Percentiles rank a stretch among this genome's conserved stretches.
These are phyloP conservation scores for Ruditapes philippinarum DNA, from an alignment of 1,140 invertebrate species.

Conservation along the genomic window DNA sequence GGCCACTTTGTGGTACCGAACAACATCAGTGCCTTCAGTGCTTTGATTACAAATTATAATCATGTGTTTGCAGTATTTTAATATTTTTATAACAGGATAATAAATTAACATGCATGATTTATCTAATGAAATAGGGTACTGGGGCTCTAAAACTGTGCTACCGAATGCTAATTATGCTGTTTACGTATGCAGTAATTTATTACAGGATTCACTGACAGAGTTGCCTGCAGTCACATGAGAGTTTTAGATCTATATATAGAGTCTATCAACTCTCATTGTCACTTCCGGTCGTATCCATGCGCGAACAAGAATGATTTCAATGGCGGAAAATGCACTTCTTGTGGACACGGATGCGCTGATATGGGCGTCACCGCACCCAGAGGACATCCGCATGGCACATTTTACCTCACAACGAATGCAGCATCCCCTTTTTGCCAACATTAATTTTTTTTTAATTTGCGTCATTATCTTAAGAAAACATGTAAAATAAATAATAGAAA, in stretches of 20 bases:
- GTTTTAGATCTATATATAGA: slow-evolving; percentile 95
- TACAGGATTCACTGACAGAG: slow-evolving; percentile 78
- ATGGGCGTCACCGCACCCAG: slow-evolving; percentile 93
- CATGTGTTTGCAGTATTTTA: no score
- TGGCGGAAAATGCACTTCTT: slow-evolving; percentile 91
- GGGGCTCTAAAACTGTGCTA: no score
- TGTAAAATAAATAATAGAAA: no score
- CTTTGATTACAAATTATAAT: no score
- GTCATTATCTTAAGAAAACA: no score
- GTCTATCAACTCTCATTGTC: slow-evolving; percentile 92
- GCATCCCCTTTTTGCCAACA: slow-evolving; percentile 71
- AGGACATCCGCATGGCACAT: slow-evolving; percentile 74
- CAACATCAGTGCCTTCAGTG: no score
- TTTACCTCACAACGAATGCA: slow-evolving; percentile 76
- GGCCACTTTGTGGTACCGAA: no score
- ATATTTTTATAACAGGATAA: no score
- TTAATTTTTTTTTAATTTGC: neutral
- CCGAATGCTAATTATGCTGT: no score
- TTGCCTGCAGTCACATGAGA: slow-evolving; percentile 94
- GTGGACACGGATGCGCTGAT: slow-evolving; percentile 92
- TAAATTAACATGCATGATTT: no score
- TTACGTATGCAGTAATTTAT: no score
- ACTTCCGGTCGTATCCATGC: slow-evolving; percentile 91
- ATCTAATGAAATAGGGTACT: no score
- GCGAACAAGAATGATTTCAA: slow-evolving; percentile 89